Conservation (phyloP, 1,140 invertebrate species). For the Eupeodes corollae region DNA sequence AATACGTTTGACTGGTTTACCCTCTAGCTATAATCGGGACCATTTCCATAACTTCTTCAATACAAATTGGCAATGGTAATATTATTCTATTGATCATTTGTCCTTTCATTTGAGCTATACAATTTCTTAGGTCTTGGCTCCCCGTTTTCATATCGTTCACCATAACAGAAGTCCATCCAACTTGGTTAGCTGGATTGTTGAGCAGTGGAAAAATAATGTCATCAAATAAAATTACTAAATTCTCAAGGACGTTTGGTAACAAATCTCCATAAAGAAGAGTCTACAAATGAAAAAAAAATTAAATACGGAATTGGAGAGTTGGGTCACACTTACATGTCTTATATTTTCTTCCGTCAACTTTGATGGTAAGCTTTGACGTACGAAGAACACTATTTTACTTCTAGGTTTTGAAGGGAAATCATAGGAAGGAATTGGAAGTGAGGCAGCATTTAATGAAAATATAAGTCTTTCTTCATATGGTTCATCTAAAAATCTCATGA, state of each 20-base stretch:
- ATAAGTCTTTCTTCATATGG: slow-evolving; percentile 41
- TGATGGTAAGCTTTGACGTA: slow-evolving; percentile 42
- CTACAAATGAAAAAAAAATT: slow-evolving; percentile 5
- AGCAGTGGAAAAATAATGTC: slow-evolving; percentile 61
- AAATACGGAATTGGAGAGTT: background rate
- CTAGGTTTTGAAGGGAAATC: slow-evolving; percentile 27
- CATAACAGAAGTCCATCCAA: slow-evolving; percentile 58
- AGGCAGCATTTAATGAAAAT: slow-evolving; percentile 41
- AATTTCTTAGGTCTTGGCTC: slow-evolving; percentile 54
- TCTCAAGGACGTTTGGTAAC: slow-evolving; percentile 58
- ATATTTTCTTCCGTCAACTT: slow-evolving; percentile 48
- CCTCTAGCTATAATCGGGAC: slow-evolving; percentile 40
- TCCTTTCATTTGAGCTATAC: slow-evolving; percentile 51
- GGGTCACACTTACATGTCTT: slow-evolving; percentile 39
- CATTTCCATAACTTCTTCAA: slow-evolving; percentile 50
- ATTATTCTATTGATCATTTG: slow-evolving; percentile 40
- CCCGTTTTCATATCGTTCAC: slow-evolving; percentile 58
- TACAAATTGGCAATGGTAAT: slow-evolving; percentile 61
- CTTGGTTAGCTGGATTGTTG: slow-evolving; percentile 49
- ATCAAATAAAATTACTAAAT: slow-evolving; percentile 62
- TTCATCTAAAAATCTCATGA: slow-evolving; percentile 40
- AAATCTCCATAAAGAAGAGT: slow-evolving; percentile 22
- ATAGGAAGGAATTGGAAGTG: slow-evolving; percentile 26
- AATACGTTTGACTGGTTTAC: too few relatives aligned
- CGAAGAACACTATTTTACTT: slow-evolving; percentile 54